Evolutionary conservation across 2,797 vertebrate genomes (phyloP).

Genomic region (Tangara arthus): DNA sequence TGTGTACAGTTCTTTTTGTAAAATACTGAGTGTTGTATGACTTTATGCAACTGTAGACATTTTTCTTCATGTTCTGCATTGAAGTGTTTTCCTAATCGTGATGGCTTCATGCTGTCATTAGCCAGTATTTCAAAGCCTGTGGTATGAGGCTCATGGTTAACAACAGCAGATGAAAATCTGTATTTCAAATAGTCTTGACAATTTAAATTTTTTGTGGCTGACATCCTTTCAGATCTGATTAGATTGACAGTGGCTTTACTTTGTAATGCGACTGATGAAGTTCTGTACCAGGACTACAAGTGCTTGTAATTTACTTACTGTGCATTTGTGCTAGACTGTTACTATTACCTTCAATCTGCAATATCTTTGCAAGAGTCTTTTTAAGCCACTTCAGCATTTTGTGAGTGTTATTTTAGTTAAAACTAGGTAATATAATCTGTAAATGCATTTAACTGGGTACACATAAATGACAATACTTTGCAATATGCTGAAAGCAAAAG

Average conservation of each 20-base stretch:
- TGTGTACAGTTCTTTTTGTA: background rate
- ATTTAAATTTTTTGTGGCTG: background rate
- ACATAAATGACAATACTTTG: background rate
- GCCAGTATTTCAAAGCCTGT: background rate
- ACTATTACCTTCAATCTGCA: background rate
- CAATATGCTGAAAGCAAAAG: background rate
- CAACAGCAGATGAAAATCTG: background rate
- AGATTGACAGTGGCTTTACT: background rate
- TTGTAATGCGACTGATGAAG: background rate
- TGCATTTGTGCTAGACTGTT: background rate
- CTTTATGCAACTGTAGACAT: background rate
- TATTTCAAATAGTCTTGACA: background rate
- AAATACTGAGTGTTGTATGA: background rate
- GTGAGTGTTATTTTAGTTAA: background rate
- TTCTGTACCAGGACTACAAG: background rate
- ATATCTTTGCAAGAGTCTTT: background rate
- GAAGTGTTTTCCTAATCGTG: background rate
- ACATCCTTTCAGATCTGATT: background rate
- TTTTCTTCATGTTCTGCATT: background rate
- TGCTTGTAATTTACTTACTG: background rate
- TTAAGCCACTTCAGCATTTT: background rate
- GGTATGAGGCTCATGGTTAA: background rate
- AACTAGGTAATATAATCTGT: background rate
- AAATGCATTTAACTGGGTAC: background rate
- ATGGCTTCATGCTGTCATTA: background rate